Conservation (phyloP, 1,140 invertebrate species). For the Muscidifurax raptorellus region DNA sequence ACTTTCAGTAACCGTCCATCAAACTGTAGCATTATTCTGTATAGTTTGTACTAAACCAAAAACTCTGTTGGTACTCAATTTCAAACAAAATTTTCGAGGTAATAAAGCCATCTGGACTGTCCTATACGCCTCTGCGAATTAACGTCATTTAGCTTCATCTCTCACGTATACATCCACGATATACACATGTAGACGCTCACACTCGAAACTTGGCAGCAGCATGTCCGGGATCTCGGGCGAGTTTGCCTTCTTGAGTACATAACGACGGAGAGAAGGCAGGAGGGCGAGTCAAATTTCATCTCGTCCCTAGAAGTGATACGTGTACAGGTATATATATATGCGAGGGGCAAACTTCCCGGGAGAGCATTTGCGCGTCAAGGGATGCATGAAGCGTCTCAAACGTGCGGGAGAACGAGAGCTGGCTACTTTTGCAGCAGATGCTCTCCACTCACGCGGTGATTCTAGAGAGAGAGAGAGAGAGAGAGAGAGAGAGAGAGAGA, state of each 20-base stretch:
- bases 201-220: background rate
- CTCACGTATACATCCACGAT: background rate
- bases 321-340: background rate
- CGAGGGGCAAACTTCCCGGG: background rate
- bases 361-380: conserved; percentile 11
- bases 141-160: background rate
- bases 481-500: too few species aligned
- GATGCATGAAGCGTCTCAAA: background rate
- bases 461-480: background rate
- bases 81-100: too few species aligned
- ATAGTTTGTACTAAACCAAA: too few species aligned
- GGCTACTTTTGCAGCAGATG: background rate
- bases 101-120: too few species aligned
- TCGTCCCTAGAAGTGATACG: background rate
- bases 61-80: too few species aligned
- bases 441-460: background rate
- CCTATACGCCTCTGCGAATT: background rate
- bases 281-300: background rate
- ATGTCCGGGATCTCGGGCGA: background rate
- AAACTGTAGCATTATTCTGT: too few species aligned
- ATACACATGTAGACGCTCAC: background rate
- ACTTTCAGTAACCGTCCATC: too few species aligned
- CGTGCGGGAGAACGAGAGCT: background rate
- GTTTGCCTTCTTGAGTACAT: background rate
- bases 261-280: background rate